phyloP scores from a whole-genome alignment of 1,140 invertebrate species.

The Drosophila lacertosa region DNA sequence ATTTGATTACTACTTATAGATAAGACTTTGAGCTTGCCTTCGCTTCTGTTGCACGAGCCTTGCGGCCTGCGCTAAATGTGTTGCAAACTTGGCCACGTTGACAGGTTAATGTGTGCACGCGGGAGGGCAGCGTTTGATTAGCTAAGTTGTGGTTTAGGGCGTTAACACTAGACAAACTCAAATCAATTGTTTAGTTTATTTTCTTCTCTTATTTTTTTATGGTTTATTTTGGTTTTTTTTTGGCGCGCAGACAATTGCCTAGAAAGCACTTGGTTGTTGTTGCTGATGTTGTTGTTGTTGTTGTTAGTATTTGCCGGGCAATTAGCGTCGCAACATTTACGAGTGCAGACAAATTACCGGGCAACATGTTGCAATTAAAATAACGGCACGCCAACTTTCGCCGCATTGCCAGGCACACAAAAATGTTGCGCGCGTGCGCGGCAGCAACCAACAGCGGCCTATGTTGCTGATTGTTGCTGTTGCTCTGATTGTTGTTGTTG shows the following conservation, averaged over 20 bases:
- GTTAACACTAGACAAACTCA: constrained; percentile 55
- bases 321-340: constrained; percentile 79
- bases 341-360: constrained; percentile 78
- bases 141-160: constrained; percentile 53
- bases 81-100: constrained; percentile 79
- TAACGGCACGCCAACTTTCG: constrained; percentile 80
- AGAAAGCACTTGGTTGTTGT: constrained; percentile 20
- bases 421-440: constrained; percentile 75
- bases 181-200: no score
- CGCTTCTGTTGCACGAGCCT: constrained; percentile 43
- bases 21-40: constrained; percentile 54
- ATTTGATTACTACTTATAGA: constrained; percentile 82
- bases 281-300: constrained; percentile 33
- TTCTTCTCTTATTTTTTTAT: no score
- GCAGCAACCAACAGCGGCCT: constrained; percentile 43
- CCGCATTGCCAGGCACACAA: constrained; percentile 60
- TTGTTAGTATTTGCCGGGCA: constrained; percentile 49
- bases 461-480: constrained; percentile 29
- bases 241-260: not conserved
- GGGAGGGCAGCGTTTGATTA: constrained; percentile 14
- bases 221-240: no score
- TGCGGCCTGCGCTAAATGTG: constrained; percentile 66
- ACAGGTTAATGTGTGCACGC: constrained; percentile 70
- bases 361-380: constrained; percentile 82
- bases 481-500: constrained; percentile 27